Base-by-base conservation (phyloP, 2,113 vertebrate species). In the Larimichthys crocea region DNA sequence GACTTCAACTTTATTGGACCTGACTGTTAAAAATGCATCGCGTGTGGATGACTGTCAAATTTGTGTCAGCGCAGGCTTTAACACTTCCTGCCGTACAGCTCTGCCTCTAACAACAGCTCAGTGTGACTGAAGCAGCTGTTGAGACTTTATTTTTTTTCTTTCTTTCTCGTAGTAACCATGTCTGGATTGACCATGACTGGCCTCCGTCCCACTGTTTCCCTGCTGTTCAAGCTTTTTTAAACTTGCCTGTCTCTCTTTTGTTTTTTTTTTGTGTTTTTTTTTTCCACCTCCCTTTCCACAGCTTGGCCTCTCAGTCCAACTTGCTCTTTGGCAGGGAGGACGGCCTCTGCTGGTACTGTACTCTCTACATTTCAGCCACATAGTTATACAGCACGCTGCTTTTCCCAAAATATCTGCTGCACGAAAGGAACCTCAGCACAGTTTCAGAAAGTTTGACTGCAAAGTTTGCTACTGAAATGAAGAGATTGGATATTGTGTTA, bases 301-400 rank as follows among this genome's bases (percentile, higher is more conserved):
- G 93, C 88, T 89, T 94, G 92, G 93, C 93, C 84, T 94, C 94
- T 90, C 94, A 95, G 90, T 93, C 93, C 92, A 94, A 94, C 92
- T 91, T 94, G 88, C 93, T 95, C 81, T 93, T 95, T 91, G 94
- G 93, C 91, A 95, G 94, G 90, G 94, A 95, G 86, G 94, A 95
- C 50, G 93, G 92, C 89, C 89, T 95, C 92, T 93, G 90, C 94
- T 94, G 94, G 94, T 94, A 94, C 92, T 92, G 93, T 94, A 94
- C 90, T 80, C 60, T 80, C 74, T 76, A 74, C 79, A 72, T 87
- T 31, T 74, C 56, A 85, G 76, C 68, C 77, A 0, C 71, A 67
- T 82, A 64, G 64, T 61, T 81, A 8, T 8, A 31, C 63, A 48
- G 65, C 73, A 53, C 52, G 20, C 62, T 3, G 59, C 59, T 62